Base-by-base conservation (phyloP, 2,888 invertebrate genomes). In the Anagyrus pseudococci region DNA sequence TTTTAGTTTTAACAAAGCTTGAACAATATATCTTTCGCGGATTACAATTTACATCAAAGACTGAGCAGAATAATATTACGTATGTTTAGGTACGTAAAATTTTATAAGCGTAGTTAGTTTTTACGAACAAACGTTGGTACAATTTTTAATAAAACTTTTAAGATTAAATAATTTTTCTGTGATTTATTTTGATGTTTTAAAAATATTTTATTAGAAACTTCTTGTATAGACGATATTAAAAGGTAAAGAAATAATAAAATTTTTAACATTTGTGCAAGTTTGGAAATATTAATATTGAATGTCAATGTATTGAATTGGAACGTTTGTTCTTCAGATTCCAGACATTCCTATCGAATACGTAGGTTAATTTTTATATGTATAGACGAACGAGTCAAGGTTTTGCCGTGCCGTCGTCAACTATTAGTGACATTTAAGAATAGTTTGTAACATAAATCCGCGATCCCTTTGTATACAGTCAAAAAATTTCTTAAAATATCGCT, bases 1-100 rank as follows among this genome's bases (percentile, higher is more conserved):
- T 58, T 65, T 66, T 64, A 64, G 40, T 15, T 58, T 22, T 26
- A n/a, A n/a, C n/a, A n/a, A n/a, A n/a, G n/a, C n/a, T n/a, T n/a
- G n/a, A n/a, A n/a, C n/a, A n/a, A n/a, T n/a, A n/a, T 58, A 58
- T 49, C 20, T 58, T 55, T 70, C 67, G 72, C 70, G 67, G 63
- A 71, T 72, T 70, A 70, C 73, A 71, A 74, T 73, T 74, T 68
- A 70, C 71, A 67, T 68, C 69, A 75, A 78, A 78, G 77, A 78
- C 77, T 78, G 77, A 77, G 68, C 61, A 63, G 17, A 59, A 53
- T 64, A 69, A 66, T 67, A 56, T 60, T 66, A 63, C 63, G 52
- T 58, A 58, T 61, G 60, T 25, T 37, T 62, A 60, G 50, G 49
- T 67, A 52, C 53, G 58, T 64, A 64, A 64, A 64, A 29, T 50